Evolutionary conservation across 2,888 invertebrate species (phyloP), one percentile per base, ranked within the genome.

Genomic region (Tricholauxania praeusta): DNA sequence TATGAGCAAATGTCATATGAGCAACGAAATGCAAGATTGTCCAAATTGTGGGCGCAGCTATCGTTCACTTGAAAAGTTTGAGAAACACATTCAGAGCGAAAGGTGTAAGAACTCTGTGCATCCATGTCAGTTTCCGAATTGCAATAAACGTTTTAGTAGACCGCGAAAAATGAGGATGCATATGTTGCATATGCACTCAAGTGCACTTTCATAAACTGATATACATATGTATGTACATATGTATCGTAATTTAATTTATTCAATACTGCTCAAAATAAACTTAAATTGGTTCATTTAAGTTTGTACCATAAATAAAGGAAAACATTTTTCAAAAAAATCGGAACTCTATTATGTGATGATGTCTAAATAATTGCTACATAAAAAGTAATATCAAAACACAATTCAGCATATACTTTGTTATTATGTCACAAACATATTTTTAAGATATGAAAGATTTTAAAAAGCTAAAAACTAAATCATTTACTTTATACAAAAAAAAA

Each of bases 31-130:
- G 59, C 73, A 76, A 14, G 66, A 76, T 28, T 78, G 78, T 19
- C 73, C 75, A 1, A 72, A 78, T 60, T 78, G 78, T 51, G 76
- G 67, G 1, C 71, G 62, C 4, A 74, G 75, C 57, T 78, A 76
- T 60, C 77, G 76, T 8, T 75, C 76, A 1, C 49, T 55, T 12
- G 73, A 77, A 49, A 78, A 78, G 39, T 78, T 74, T 15, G 76
- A 78, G 6, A 70, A 73, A 1, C 78, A 78, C 12, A 64, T 77
- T 7, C 73, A 76, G n/a, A 74, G 70, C n/a, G 74, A 78, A 68
- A 76, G 74, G 17, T 77, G 77, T 52, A 74, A 72, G 55, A 70
- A 52, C 12, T 59, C 69, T 3, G 63, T 70, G 4, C 67, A 74
- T 28, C 53, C 63, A 15, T 78, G 76, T 57, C 74, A 78, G 62